These are phyloP conservation scores for Tachycineta bicolor DNA, from an alignment of 2,113 vertebrate species.

Conservation along the genomic window DNA sequence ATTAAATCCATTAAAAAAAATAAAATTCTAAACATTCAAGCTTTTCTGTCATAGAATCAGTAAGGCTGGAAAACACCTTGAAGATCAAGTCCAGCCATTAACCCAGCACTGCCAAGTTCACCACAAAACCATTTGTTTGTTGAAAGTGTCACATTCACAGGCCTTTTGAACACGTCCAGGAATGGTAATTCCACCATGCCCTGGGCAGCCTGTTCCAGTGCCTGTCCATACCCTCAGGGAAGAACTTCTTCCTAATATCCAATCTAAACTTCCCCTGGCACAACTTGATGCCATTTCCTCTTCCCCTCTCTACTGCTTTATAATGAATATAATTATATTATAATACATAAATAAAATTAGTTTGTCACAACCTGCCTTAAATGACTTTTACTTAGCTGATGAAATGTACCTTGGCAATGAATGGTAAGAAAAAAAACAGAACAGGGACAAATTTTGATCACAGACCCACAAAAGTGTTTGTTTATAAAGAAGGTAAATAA, in stretches of 20 bases:
- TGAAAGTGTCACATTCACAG: not conserved
- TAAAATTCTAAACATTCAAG: not conserved
- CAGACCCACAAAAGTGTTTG: not conserved
- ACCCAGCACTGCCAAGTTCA: not conserved
- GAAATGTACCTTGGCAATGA: not conserved
- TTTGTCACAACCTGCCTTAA: not conserved
- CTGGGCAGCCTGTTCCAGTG: not conserved
- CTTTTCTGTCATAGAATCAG: not conserved
- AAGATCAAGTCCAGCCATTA: not conserved
- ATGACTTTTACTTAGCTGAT: not conserved
- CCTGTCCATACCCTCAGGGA: not conserved
- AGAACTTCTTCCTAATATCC: not conserved
- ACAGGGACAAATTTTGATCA: not conserved
- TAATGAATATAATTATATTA: not conserved
- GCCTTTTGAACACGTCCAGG: not conserved
- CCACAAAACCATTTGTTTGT: not conserved
- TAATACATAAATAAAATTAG: not conserved
- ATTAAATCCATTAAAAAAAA: not conserved
- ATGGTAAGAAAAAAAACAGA: not conserved
- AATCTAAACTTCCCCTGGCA: not conserved
- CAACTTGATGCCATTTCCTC: not conserved
- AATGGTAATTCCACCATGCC: not conserved
- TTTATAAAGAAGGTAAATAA: not conserved
- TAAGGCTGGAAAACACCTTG: not conserved
- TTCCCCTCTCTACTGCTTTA: not conserved